Evolutionary conservation across 1,140 invertebrate species (phyloP), one percentile per base, ranked within the genome.

Genomic region (Vollenhovia emeryi): DNA sequence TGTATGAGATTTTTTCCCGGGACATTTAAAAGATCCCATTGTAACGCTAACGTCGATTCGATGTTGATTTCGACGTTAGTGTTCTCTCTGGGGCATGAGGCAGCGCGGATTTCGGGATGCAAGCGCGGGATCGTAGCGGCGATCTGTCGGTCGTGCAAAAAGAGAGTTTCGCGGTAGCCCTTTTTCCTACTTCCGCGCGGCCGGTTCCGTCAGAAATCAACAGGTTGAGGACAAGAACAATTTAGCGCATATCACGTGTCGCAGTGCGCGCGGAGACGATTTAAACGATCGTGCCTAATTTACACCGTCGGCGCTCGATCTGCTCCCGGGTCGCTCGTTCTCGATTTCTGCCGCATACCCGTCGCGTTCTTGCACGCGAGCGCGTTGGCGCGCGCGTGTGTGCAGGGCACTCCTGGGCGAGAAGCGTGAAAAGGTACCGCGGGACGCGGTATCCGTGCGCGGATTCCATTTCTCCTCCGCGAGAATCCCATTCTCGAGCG

Each of bases 201-300:
- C 64, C 5, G 66, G 57, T 59, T 18, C 33, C 78, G 40, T 48
- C 75, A 40, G 50, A 82, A 73, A 57, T 82, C 78, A 82, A 82
- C 78, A 82, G 66, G 78, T 82, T 73, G 78, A n/a, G 66, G 78
- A 82, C 50, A 66, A 82, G 45, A 82, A 82, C 50, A 73, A 82
- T 82, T 82, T 45, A 82, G 40, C 66, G 36, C 66, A 3, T 27
- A 73, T 82, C 78, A 59, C 66, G 36, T 18, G 24, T 27, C 50
- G 57, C 71, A 82, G 78, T 59, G 66, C 24, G 36, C 66, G 78
- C 66, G 78, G n/a, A 18, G 66, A 59, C 78, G 66, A 82, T 82
- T 73, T 33, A 73, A 82, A 52, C 40, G 78, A 73, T 82, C 78
- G 66, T 40, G 66, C 66, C 78, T 82, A 82, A 82, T 82, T 82